phyloP scores from a whole-genome alignment of 1,140 invertebrate genomes.

The Ridgeia piscesae region DNA sequence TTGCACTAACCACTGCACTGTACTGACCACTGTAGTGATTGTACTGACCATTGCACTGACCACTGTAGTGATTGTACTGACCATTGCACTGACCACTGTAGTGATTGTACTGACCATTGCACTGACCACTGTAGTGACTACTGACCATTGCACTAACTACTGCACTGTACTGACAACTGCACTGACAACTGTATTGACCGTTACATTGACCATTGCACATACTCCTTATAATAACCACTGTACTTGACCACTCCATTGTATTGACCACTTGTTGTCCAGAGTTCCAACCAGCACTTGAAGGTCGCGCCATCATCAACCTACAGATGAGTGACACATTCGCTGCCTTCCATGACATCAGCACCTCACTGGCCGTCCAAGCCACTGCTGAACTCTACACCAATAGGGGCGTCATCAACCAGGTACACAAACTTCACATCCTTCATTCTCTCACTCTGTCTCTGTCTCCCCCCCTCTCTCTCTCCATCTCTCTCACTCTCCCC shows the following conservation, averaged over 20 bases:
- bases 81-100: background rate
- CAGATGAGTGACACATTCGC: slow-evolving; percentile 57
- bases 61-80: background rate
- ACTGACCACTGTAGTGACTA: background rate
- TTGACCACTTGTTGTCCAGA: slow-evolving; percentile 7
- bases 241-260: background rate
- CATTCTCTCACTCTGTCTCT: too few relatives aligned
- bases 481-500: too few relatives aligned
- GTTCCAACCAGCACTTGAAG: slow-evolving; percentile 51
- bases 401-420: slow-evolving; percentile 56
- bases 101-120: background rate
- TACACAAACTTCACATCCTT: too few relatives aligned
- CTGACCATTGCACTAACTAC: background rate
- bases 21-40: background rate
- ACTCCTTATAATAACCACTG: too few relatives aligned
- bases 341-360: slow-evolving; percentile 54
- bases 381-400: slow-evolving; percentile 55
- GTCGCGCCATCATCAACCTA: slow-evolving; percentile 54
- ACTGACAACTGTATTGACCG: background rate
- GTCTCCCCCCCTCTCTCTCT: too few relatives aligned
- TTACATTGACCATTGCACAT: too few relatives aligned
- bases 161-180: background rate
- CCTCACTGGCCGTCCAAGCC: slow-evolving; percentile 45
- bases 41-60: background rate
- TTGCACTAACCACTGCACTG: background rate